Evolutionary conservation across 2,797 vertebrate genomes (phyloP).

Genomic region (Urosaurus nigricauda): DNA sequence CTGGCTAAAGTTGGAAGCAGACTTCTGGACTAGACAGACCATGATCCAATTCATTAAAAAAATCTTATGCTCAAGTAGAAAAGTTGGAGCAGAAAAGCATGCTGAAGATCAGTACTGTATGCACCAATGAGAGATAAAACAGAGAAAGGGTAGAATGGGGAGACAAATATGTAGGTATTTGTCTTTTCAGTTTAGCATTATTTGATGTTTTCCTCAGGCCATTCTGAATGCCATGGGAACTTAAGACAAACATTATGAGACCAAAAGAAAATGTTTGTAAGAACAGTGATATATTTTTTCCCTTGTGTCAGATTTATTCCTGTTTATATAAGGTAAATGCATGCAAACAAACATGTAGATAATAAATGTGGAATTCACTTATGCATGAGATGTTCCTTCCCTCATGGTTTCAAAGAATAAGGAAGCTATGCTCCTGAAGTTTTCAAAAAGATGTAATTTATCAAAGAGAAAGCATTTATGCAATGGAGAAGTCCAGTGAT

Average conservation of each 20-base stretch:
- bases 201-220: not conserved
- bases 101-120: not conserved
- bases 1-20: not conserved
- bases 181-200: not conserved
- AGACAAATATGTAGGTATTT: not conserved
- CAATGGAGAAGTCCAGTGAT: slow-evolving; percentile 20
- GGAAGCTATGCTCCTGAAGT: not conserved
- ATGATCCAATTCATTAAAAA: not conserved
- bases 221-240: not conserved
- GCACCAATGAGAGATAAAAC: not conserved
- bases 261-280: not conserved
- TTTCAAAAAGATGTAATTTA: slow-evolving; percentile 13
- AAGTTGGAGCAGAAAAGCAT: not conserved
- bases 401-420: not conserved
- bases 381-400: not conserved
- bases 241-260: not conserved
- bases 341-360: not conserved
- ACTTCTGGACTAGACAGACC: not conserved
- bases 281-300: not conserved
- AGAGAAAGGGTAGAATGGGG: not conserved
- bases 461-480: slow-evolving; percentile 1
- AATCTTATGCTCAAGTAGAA: not conserved
- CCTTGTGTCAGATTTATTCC: not conserved
- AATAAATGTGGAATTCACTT: not conserved
- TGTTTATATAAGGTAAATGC: slow-evolving; percentile 17